phyloP scores from a whole-genome alignment of 2,797 vertebrate species.

The Myotis pilosus region DNA sequence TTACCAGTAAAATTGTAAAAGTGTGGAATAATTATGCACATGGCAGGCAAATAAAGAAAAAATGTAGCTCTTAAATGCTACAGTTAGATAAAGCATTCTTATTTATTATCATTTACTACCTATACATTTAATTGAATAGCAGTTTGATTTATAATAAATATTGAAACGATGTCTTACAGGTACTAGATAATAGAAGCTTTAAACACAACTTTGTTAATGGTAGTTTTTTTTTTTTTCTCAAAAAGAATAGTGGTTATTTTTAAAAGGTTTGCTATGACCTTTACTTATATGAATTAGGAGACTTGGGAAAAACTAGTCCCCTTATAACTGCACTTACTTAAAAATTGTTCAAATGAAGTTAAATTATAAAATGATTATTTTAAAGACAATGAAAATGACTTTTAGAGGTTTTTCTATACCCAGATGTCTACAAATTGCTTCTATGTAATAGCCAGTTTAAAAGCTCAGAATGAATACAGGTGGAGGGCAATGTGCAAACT shows the following conservation, averaged over 20 bases:
- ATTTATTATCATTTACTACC: conserved; percentile 7
- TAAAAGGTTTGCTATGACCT: conserved; percentile 42
- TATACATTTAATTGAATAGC: not conserved
- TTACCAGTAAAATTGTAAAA: not conserved
- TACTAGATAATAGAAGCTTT: conserved; percentile 41
- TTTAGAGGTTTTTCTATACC: conserved; percentile 54
- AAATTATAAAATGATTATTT: conserved; percentile 72
- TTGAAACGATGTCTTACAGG: conserved; percentile 27
- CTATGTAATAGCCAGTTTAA: conserved; percentile 40
- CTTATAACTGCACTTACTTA: conserved; percentile 53
- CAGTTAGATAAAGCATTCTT: not conserved
- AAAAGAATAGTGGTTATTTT: conserved; percentile 63
- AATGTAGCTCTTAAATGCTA: not conserved
- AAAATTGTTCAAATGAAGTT: conserved; percentile 66
- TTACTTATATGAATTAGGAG: conserved; percentile 59
- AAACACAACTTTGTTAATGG: conserved; percentile 45
- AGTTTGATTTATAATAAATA: not conserved
- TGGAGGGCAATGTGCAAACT: not conserved
- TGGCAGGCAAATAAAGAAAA: not conserved
- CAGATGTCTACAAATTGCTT: conserved; percentile 50
- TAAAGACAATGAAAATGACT: conserved; percentile 50
- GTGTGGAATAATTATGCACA: not conserved
- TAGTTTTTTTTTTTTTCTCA: not conserved
- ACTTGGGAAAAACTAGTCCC: conserved; percentile 59
- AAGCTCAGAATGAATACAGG: not conserved